Evolutionary conservation across 2,888 invertebrate genomes (phyloP).

Genomic region (Metacarcinus magister): DNA sequence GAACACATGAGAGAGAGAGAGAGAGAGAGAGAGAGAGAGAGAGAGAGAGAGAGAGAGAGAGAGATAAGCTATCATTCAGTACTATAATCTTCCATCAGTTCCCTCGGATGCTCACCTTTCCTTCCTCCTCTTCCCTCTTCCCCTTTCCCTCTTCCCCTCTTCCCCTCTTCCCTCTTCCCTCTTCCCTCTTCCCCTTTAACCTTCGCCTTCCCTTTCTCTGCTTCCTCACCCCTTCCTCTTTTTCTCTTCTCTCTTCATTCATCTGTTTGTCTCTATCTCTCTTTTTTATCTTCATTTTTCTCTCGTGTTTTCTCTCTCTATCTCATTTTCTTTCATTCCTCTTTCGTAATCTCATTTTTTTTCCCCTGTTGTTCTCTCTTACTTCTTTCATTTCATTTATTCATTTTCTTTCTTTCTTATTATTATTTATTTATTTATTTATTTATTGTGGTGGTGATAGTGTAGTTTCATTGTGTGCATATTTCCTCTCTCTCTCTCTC

Average conservation of each 20-base stretch:
- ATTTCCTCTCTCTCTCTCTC: neutral
- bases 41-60: constrained; percentile 48
- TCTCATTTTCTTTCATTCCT: too few relatives aligned
- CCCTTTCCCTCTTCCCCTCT: neutral
- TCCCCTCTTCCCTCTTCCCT: neutral
- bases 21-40: constrained; percentile 46
- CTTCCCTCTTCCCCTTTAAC: neutral
- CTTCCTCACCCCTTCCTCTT: neutral
- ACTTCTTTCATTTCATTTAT: too few relatives aligned
- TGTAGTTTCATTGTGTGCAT: too few relatives aligned
- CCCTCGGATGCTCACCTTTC: neutral
- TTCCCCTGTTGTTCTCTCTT: too few relatives aligned
- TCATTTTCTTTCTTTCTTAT: too few relatives aligned
- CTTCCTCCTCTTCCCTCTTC: neutral
- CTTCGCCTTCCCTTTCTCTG: neutral
- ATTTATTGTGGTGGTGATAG: too few relatives aligned
- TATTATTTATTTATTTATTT: too few relatives aligned
- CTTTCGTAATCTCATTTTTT: too few relatives aligned
- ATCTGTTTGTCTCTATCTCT: neutral
- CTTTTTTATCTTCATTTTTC: neutral
- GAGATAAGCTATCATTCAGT: constrained; percentile 51
- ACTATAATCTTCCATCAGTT: neutral
- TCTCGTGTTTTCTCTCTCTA: too few relatives aligned
- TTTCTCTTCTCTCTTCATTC: neutral
- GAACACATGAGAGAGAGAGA: neutral